Percentiles rank a stretch among this genome's conserved stretches.
phyloP scores from a whole-genome alignment of 2,113 vertebrate species.

The Hymenochirus boettgeri region DNA sequence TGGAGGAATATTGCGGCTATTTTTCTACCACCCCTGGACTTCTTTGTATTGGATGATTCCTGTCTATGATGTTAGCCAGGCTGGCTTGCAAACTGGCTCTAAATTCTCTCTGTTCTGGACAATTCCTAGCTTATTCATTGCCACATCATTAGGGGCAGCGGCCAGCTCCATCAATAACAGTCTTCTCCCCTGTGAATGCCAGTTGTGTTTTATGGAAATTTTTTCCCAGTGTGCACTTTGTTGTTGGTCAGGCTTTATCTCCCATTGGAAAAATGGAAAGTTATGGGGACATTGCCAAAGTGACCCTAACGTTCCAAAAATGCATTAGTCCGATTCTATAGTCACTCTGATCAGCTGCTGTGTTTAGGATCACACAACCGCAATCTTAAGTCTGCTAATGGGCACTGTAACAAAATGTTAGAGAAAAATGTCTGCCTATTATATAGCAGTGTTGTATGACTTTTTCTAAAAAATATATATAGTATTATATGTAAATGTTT shows the following conservation, averaged over 20 bases:
- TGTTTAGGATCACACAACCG: constrained; percentile 17
- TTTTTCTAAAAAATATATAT: no score
- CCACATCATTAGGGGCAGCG: constrained; percentile 44
- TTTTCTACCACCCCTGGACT: constrained; percentile 47
- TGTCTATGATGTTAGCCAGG: constrained; percentile 42
- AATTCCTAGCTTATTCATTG: constrained; percentile 51
- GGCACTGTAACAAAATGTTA: constrained; percentile 15
- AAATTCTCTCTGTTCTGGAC: constrained; percentile 25
- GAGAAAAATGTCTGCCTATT: not conserved
- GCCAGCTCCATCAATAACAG: constrained; percentile 35
- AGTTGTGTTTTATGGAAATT: constrained; percentile 30
- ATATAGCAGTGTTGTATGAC: no score
- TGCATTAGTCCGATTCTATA: constrained; percentile 25
- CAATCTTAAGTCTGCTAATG: constrained; percentile 18
- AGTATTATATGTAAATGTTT: no score
- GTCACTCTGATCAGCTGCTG: constrained; percentile 27
- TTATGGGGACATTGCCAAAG: constrained; percentile 24
- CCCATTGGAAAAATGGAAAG: constrained; percentile 20
- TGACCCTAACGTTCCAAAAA: constrained; percentile 23
- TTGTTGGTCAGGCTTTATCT: constrained; percentile 35
- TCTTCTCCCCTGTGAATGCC: constrained; percentile 37
- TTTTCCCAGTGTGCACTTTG: constrained; percentile 5
- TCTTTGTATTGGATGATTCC: constrained; percentile 54
- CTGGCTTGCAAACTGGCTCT: constrained; percentile 36
- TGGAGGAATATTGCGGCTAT: constrained; percentile 62